These are phyloP conservation scores for Artemia franciscana DNA, from an alignment of 1,140 invertebrate genomes.

Conservation along the genomic window DNA sequence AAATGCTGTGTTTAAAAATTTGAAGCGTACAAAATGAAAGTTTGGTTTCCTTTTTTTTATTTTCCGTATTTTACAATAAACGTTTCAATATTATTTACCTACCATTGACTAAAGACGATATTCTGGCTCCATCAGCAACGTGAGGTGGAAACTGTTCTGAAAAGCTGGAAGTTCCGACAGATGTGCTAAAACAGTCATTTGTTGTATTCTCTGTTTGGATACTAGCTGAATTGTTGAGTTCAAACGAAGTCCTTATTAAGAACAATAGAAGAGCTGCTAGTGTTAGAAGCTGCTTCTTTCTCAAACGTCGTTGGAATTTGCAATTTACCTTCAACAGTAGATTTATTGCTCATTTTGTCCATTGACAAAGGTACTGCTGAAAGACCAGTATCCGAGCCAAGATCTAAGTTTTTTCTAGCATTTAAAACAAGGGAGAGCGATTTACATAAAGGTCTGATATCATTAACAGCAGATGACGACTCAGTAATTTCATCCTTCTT, in stretches of 20 bases:
- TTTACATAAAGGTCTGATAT: neutral
- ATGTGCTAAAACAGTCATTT: too few relatives aligned
- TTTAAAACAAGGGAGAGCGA: neutral
- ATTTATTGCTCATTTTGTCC: neutral
- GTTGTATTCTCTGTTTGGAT: too few relatives aligned
- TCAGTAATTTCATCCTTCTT: neutral
- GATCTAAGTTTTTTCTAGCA: neutral
- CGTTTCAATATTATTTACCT: too few relatives aligned
- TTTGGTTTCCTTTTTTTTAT: too few relatives aligned
- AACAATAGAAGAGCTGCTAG: neutral
- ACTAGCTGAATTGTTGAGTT: neutral
- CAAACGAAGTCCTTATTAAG: neutral
- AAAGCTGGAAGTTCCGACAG: too few relatives aligned
- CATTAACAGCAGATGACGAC: neutral
- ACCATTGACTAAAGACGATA: too few relatives aligned
- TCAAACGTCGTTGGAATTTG: neutral
- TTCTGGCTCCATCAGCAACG: too few relatives aligned
- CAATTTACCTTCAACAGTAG: neutral
- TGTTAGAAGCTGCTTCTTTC: neutral
- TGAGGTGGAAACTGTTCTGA: too few relatives aligned
- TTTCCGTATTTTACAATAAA: too few relatives aligned
- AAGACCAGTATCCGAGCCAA: neutral
- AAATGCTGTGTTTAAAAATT: too few relatives aligned
- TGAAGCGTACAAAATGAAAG: too few relatives aligned
- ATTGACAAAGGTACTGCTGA: too few relatives aligned